A percentile compares a stretch with the other conserved stretches of the same genome.
These are phyloP conservation scores for Reticulitermes speratus DNA, from an alignment of 1,140 invertebrate genomes.

Conservation along the genomic window DNA sequence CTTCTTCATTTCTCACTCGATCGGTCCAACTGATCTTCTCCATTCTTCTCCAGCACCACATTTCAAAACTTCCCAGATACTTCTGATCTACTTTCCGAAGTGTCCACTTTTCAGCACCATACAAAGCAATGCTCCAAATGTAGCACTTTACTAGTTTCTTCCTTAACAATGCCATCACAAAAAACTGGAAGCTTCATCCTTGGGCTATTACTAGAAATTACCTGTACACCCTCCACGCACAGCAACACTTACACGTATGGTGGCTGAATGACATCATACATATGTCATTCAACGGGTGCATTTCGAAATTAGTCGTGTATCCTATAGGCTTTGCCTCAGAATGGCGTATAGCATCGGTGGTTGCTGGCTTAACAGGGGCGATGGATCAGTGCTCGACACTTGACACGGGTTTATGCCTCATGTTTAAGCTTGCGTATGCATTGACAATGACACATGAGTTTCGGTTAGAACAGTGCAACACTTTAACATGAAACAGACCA, in stretches of 20 bases:
- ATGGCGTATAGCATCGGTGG: background rate
- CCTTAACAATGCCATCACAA: background rate
- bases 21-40: too few species aligned
- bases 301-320: background rate
- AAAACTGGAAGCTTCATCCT: background rate
- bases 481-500: background rate
- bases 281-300: background rate
- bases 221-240: background rate
- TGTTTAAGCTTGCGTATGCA: background rate
- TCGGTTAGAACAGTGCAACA: background rate
- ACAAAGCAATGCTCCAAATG: too few species aligned
- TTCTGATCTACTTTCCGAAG: too few species aligned
- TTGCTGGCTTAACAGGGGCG: background rate
- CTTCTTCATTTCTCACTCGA: too few species aligned
- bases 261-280: background rate
- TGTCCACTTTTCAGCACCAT: too few species aligned
- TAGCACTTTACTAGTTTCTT: too few species aligned
- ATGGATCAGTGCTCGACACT: constrained; percentile 9
- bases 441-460: background rate
- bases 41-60: too few species aligned
- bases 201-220: background rate
- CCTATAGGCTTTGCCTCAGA: background rate
- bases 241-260: background rate
- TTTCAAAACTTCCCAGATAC: too few species aligned
- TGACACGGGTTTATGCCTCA: constrained; percentile 9